Evolutionary conservation across 2,888 invertebrate genomes (phyloP).

Genomic region (Stomorhina lunata): DNA sequence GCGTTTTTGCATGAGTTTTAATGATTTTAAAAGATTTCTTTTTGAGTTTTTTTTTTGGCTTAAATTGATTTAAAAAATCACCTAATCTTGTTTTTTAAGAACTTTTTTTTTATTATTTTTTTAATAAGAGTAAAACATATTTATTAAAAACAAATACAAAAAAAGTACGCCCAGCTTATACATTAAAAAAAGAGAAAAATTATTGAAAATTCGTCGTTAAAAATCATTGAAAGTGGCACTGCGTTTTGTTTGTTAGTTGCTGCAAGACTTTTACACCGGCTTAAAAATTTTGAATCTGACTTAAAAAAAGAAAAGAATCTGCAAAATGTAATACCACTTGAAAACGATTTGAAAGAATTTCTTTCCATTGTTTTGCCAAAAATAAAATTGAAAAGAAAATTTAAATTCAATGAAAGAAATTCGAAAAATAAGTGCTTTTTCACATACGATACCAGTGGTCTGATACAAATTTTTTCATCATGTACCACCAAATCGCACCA

Average conservation of each 20-base stretch:
- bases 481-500: constrained; percentile 79
- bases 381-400: constrained; percentile 18
- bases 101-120: constrained; percentile 12
- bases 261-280: constrained; percentile 25
- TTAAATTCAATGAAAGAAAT: constrained; percentile 67
- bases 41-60: too few relatives aligned
- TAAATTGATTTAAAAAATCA: too few relatives aligned
- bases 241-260: constrained; percentile 58
- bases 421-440: constrained; percentile 78
- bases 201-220: constrained; percentile 44
- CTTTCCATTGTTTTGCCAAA: constrained; percentile 60
- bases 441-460: constrained; percentile 81
- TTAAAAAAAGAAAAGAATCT: constrained; percentile 37
- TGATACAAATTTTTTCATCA: constrained; percentile 81
- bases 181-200: not conserved
- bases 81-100: not conserved
- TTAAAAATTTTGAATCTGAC: constrained; percentile 23
- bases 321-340: constrained; percentile 65
- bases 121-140: constrained; percentile 2
- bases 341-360: constrained; percentile 61
- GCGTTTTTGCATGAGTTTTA: too few relatives aligned
- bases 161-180: constrained; percentile 60
- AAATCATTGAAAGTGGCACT: constrained; percentile 63
- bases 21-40: too few relatives aligned
- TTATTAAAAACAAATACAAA: constrained; percentile 27